These are phyloP conservation scores for Sebastes hopkinsi DNA, from an alignment of 2,797 vertebrate genomes.

Conservation along the genomic window DNA sequence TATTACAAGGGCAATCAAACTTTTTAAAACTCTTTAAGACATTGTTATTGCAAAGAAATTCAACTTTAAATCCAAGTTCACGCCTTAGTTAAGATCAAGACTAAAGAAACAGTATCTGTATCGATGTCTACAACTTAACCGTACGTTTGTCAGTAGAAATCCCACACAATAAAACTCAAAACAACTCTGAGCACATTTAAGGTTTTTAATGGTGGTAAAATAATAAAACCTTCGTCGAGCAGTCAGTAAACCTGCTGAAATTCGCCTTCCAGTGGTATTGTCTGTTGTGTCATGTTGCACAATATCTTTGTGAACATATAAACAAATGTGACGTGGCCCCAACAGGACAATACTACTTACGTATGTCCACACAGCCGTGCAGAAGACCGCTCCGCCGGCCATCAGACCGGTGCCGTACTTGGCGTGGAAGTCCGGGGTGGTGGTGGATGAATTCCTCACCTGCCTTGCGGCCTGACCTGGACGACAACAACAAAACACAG, in stretches of 20 bases:
- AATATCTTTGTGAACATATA: neutral
- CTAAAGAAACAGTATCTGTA: neutral
- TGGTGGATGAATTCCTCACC: conserved; percentile 70
- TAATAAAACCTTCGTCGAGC: too few species aligned
- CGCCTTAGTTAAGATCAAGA: neutral
- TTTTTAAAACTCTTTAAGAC: neutral
- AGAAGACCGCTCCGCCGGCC: conserved; percentile 69
- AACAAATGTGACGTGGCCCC: rapidly evolving
- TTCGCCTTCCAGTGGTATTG: neutral
- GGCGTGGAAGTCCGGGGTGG: conserved; percentile 63
- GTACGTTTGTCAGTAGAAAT: neutral
- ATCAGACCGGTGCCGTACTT: conserved; percentile 77
- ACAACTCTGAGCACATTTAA: neutral
- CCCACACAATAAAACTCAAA: neutral
- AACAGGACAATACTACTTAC: conserved; percentile 65
- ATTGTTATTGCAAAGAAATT: neutral
- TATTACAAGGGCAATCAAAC: neutral
- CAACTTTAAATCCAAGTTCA: neutral
- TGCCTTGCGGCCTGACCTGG: conserved; percentile 76
- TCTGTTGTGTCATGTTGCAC: neutral
- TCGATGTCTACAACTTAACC: neutral
- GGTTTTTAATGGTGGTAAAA: neutral
- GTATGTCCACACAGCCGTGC: conserved; percentile 73
- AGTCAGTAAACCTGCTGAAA: neutral
- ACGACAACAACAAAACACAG: neutral